Evolutionary conservation across 2,888 invertebrate genomes (phyloP).

Genomic region (Thera britannica): DNA sequence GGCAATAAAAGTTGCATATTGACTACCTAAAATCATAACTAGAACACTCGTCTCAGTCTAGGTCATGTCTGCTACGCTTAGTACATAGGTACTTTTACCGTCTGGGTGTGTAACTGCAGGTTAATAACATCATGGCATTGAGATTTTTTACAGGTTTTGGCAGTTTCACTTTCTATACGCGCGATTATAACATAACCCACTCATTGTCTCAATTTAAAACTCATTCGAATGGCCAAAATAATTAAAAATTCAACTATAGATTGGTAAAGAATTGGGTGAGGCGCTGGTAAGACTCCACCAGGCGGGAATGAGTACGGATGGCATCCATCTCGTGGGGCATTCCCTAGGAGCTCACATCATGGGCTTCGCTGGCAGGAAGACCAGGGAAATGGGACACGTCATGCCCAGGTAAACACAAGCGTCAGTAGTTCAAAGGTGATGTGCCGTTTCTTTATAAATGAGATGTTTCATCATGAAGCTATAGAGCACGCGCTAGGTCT

Average conservation of each 20-base stretch:
- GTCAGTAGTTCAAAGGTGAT: background rate
- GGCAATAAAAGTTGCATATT: background rate
- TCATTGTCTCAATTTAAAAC: background rate
- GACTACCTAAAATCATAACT: background rate
- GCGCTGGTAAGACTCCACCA: conserved; percentile 57
- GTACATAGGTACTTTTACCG: conserved; percentile 5
- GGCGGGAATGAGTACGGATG: conserved; percentile 63
- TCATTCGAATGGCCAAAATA: background rate
- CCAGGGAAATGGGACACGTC: conserved; percentile 57
- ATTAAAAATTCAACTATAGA: conserved; percentile 46
- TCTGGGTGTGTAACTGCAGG: conserved; percentile 4
- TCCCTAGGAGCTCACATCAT: conserved; percentile 77
- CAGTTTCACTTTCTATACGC: background rate
- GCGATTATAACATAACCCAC: background rate
- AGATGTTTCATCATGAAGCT: too few species aligned
- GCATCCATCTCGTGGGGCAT: conserved; percentile 72
- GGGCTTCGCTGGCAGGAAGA: conserved; percentile 66
- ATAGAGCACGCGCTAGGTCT: too few species aligned
- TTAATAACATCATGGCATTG: background rate
- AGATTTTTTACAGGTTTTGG: background rate
- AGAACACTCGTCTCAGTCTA: conserved; percentile 1
- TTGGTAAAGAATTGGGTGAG: conserved; percentile 61
- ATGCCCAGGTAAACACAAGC: conserved; percentile 59
- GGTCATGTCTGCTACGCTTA: background rate
- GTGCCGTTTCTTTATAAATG: background rate